Conservation (phyloP, 2,888 invertebrate genomes). For the Mythimna ferrago region DNA sequence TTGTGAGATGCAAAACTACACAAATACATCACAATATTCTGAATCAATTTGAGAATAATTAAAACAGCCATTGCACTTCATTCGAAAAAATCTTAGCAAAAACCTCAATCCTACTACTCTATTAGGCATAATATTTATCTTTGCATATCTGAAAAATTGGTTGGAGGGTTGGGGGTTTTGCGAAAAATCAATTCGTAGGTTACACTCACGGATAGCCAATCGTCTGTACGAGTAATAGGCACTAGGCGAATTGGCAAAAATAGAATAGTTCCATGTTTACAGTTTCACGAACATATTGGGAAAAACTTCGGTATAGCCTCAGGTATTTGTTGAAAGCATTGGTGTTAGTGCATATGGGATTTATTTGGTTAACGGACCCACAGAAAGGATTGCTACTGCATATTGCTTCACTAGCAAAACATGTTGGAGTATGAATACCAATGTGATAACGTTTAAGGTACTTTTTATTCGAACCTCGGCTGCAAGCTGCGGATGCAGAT, state of each 20-base stretch:
- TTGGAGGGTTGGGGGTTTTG: not conserved
- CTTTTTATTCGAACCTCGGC: too few relatives aligned
- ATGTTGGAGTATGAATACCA: not conserved
- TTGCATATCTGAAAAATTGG: not conserved
- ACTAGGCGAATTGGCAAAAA: constrained; percentile 28
- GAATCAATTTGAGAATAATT: too few relatives aligned
- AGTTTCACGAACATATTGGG: constrained; percentile 12
- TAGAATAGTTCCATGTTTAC: constrained; percentile 18
- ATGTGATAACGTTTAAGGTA: not conserved
- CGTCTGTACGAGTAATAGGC: constrained; percentile 20
- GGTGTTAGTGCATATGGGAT: constrained; percentile 6
- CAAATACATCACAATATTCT: too few relatives aligned
- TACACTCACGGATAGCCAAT: constrained; percentile 9
- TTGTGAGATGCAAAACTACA: too few relatives aligned
- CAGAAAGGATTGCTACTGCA: constrained; percentile 1
- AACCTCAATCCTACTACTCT: not conserved
- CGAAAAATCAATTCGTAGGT: constrained; percentile 26
- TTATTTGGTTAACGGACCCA: constrained; percentile 3
- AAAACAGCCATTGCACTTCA: too few relatives aligned
- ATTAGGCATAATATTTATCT: not conserved
- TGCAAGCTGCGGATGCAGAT: too few relatives aligned
- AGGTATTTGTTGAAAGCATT: constrained; percentile 17
- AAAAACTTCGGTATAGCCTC: constrained; percentile 14
- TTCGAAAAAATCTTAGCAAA: too few relatives aligned
- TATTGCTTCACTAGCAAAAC: not conserved